phyloP scores from a whole-genome alignment of 2,797 vertebrate genomes.

The Propithecus perrieri region DNA sequence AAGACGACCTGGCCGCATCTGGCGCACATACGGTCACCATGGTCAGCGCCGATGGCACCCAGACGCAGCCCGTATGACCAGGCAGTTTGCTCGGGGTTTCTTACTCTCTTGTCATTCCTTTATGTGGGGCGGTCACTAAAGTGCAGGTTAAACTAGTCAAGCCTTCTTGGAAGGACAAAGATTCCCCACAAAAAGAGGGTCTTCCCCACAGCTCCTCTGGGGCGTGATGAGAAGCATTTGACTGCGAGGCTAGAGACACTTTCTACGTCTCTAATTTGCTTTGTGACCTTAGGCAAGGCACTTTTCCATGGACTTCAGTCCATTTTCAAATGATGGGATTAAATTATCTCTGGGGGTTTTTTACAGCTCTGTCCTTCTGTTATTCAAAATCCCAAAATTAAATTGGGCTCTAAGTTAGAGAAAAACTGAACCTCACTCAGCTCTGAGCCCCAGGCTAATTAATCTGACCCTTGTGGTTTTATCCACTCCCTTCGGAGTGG shows the following conservation, averaged over 20 bases:
- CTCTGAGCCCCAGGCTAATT: neutral
- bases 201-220: neutral
- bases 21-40: conserved; percentile 78
- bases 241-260: neutral
- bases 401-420: neutral
- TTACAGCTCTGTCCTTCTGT: neutral
- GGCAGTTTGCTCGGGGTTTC: conserved; percentile 62
- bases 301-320: neutral
- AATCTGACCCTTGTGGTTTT: neutral
- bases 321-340: neutral
- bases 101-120: conserved; percentile 40
- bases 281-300: neutral
- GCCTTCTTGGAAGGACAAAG: neutral
- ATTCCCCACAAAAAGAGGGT: neutral
- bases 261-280: neutral
- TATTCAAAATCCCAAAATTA: conserved; percentile 5
- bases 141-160: neutral
- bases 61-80: conserved; percentile 82
- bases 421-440: neutral
- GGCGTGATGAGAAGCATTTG: neutral
- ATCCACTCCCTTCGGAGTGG: neutral
- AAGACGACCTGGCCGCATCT: conserved; percentile 39
- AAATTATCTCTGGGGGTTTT: neutral
- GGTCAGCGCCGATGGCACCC: conserved; percentile 75
- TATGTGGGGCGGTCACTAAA: neutral